Evolutionary conservation across 1,140 invertebrate genomes (phyloP), one percentile per base, ranked within the genome.

Genomic region (Chionoecetes opilio): DNA sequence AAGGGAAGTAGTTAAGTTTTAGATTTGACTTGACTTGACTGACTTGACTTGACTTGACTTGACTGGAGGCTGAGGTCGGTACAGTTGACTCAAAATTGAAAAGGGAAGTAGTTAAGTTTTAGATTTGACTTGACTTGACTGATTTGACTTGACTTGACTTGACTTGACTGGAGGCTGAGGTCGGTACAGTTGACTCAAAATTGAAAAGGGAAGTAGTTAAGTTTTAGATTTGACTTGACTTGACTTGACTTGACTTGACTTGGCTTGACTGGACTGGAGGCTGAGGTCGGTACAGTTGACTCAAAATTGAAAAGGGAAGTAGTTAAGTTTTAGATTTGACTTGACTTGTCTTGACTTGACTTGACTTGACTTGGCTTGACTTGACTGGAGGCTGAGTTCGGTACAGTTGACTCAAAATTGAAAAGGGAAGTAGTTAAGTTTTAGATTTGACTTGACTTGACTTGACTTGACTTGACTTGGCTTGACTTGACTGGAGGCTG

Each of bases 91-190:
- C n/a, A n/a, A n/a, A n/a, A n/a, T n/a, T n/a, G n/a, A n/a, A n/a
- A n/a, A n/a, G n/a, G n/a, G n/a, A n/a, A n/a, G n/a, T n/a, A n/a
- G n/a, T n/a, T n/a, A n/a, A n/a, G n/a, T n/a, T n/a, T n/a, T n/a
- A 8, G 82, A 29, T 26, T 84, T 84, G 82, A 84, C 82, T 84
- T 84, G 82, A 84, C 82, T n/a, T n/a, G n/a, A n/a, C n/a, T n/a
- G n/a, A n/a, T n/a, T 84, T 84, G 82, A 84, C 82, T 84, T 84
- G 82, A 84, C 82, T 84, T 84, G 82, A 84, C 82, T 84, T 84
- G 82, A 84, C 82, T 84, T 84, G 82, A 84, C 82, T n/a, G n/a
- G n/a, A n/a, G n/a, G n/a, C n/a, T n/a, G n/a, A n/a, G n/a, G n/a
- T n/a, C n/a, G n/a, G n/a, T n/a, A n/a, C n/a, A n/a, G n/a, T n/a